Evolutionary conservation across 2,888 invertebrate species (phyloP), one percentile per base, ranked within the genome.

Genomic region (Argyresthia albistria): DNA sequence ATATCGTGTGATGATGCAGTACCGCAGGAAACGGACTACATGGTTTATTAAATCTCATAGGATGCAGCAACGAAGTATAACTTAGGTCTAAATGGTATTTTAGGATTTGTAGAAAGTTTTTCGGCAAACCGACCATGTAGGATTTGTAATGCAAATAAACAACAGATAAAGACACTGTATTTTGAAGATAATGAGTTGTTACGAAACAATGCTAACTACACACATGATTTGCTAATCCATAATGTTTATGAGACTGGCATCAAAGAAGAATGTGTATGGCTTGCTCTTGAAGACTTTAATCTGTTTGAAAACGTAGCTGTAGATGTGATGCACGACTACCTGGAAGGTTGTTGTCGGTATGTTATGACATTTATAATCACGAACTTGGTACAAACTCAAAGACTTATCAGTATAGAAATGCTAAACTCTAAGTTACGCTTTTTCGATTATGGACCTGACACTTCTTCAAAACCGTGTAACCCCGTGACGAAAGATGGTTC

Each of bases 141-240:
- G 45, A 54, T 61, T 53, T 62, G 62, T 43, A 54, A 39, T 51
- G 51, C 50, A 15, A 37, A 50, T 9, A 59, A 58, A 56, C 51
- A 53, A 46, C 35, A 43, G 11, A 45, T 45, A 8, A 8, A 16
- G 10, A 10, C 8, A 15, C 14, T 45, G 8, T 16, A 4, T 9
- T 14, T 8, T 14, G 45, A 45, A 45, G 16, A 45, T 16, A 10
- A 10, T 10, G 10, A 9, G 8, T 45, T 45, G 16, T 45, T 53
- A 10, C 8, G 53, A 39, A 48, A 37, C 15, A 12, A 9, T 8
- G 0, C 3, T 1, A 35, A 43, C 6, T 53, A 53, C 35, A 8
- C 9, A 16, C 9, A 42, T 15, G 47, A 51, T 42, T 14, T 53
- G 35, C 10, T 35, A 9, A 9, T 51, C 7, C 10, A 36, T 15